A percentile compares a stretch with the other conserved stretches of the same genome.
phyloP scores from a whole-genome alignment of 2,113 vertebrate genomes.

The Chlorodrepanis virens region DNA sequence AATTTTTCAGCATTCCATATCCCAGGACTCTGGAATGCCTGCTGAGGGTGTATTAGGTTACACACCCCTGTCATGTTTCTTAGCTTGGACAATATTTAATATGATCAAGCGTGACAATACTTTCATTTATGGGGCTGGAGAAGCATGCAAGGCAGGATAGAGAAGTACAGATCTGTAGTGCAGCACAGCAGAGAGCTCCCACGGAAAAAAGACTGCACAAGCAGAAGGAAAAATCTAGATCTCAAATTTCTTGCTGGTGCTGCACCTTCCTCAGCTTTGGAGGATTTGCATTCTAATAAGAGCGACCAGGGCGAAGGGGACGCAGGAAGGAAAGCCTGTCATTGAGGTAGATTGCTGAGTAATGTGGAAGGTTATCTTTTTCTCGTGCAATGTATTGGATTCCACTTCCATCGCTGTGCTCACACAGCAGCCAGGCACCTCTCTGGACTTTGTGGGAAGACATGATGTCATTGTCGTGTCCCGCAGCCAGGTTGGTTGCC shows the following conservation, averaged over 20 bases:
- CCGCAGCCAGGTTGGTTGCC: neutral
- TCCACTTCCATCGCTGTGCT: neutral
- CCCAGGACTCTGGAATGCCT: neutral
- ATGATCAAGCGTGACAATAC: too few species aligned
- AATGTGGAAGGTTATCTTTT: neutral
- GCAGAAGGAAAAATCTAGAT: neutral
- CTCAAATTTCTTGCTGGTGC: neutral
- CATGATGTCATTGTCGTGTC: neutral
- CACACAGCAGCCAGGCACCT: conserved; percentile 25
- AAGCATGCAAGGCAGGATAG: neutral
- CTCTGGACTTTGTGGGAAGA: conserved; percentile 34
- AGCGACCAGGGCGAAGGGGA: neutral
- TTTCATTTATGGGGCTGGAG: rapidly evolving
- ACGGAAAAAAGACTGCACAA: neutral
- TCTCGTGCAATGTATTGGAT: neutral
- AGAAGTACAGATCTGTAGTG: neutral
- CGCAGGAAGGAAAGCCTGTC: neutral
- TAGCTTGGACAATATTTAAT: neutral
- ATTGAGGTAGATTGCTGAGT: neutral
- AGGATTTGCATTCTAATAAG: neutral
- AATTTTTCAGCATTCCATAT: neutral
- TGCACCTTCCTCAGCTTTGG: neutral
- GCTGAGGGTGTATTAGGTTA: neutral
- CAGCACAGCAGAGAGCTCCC: neutral
- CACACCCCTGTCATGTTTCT: neutral